Evolutionary conservation across 2,797 vertebrate genomes (phyloP).

Genomic region (Spatula clypeata): DNA sequence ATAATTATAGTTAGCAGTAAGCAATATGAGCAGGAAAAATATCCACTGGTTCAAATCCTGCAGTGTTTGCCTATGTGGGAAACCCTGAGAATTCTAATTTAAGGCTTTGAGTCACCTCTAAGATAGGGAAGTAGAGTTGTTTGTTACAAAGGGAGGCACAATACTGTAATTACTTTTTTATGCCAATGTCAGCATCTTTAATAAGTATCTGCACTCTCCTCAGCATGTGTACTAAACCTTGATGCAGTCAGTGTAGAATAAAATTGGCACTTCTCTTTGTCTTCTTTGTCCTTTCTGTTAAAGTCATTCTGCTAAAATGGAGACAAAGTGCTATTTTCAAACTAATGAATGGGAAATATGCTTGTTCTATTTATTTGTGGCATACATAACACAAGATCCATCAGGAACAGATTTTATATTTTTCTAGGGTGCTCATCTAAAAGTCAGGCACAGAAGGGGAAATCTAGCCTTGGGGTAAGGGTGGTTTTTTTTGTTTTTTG

Average conservation of each 20-base stretch:
- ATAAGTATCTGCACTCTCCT: constrained; percentile 40
- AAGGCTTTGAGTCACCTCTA: constrained; percentile 60
- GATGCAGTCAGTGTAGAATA: neutral
- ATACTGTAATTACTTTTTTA: constrained; percentile 76
- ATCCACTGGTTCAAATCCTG: constrained; percentile 49
- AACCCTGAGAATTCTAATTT: constrained; percentile 65
- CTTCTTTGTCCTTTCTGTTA: constrained; percentile 19
- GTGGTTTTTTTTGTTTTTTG: neutral
- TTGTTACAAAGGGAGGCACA: constrained; percentile 58
- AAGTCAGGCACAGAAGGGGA: neutral
- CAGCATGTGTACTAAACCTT: constrained; percentile 43
- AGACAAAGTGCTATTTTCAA: neutral
- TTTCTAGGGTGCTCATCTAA: neutral
- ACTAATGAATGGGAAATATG: neutral
- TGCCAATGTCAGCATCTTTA: constrained; percentile 66
- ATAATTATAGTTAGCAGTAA: constrained; percentile 52
- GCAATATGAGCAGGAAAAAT: neutral
- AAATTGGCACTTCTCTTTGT: constrained; percentile 37
- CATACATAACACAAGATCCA: neutral
- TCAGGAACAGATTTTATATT: neutral
- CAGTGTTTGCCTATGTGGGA: constrained; percentile 13
- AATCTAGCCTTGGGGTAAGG: neutral
- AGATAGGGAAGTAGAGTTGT: constrained; percentile 3
- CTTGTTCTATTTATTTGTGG: neutral
- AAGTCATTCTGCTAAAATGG: neutral